These are phyloP conservation scores for Campylomormyrus numenius DNA, from an alignment of 2,113 vertebrate genomes.

Conservation along the genomic window DNA sequence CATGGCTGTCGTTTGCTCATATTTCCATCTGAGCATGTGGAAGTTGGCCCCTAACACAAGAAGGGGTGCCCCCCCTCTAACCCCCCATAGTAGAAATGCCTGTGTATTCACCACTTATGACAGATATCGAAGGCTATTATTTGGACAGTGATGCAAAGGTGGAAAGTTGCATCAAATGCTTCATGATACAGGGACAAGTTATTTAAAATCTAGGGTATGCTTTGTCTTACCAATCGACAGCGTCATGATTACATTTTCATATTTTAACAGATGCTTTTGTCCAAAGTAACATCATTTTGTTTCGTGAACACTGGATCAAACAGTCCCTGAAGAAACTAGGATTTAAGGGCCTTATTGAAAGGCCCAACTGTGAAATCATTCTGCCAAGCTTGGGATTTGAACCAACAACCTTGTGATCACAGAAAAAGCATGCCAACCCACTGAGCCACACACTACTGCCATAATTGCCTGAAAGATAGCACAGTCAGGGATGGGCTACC, in stretches of 20 bases:
- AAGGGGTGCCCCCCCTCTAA: not conserved
- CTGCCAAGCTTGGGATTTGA: not conserved
- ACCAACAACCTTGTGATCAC: not conserved
- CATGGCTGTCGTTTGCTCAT: conserved; percentile 42
- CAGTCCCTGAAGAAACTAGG: not conserved
- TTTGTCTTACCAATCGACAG: not conserved
- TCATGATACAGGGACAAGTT: not conserved
- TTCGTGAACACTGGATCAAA: not conserved
- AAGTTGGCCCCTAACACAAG: conserved; percentile 41
- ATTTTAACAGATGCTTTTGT: not conserved
- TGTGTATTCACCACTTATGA: not conserved
- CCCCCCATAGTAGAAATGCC: not conserved
- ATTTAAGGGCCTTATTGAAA: not conserved
- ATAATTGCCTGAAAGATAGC: not conserved
- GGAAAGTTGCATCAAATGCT: not conserved
- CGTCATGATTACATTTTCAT: not conserved
- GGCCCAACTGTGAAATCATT: not conserved
- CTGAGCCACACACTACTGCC: not conserved
- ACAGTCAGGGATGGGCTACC: not conserved
- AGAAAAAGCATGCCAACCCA: not conserved
- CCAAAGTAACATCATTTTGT: not conserved
- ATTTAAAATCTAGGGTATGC: not conserved
- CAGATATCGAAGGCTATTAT: not conserved
- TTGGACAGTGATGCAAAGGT: not conserved
- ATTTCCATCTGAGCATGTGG: conserved; percentile 40